These are phyloP conservation scores for Brachionus manjavacas DNA, from an alignment of 1,140 invertebrate genomes.

Conservation along the genomic window DNA sequence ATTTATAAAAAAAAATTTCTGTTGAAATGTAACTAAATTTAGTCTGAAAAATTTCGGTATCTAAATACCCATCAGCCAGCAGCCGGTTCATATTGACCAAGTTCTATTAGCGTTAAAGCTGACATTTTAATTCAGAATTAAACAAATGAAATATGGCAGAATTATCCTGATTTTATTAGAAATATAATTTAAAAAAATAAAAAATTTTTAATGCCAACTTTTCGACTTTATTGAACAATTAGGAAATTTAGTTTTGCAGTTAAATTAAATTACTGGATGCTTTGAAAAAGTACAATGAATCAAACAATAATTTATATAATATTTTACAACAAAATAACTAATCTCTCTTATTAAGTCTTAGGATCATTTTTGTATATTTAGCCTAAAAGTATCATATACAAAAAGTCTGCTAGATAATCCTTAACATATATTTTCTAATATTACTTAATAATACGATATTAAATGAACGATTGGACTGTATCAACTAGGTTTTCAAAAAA, in stretches of 20 bases:
- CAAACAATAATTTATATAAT: neutral
- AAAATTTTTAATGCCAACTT: neutral
- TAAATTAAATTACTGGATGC: neutral
- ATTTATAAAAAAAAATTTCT: too few species aligned
- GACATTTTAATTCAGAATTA: too few species aligned
- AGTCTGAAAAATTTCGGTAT: too few species aligned
- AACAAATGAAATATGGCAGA: too few species aligned
- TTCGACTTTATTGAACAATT: too few species aligned
- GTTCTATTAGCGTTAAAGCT: too few species aligned
- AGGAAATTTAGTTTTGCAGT: neutral
- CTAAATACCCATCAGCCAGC: too few species aligned
- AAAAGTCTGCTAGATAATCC: neutral
- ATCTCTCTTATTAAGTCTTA: neutral
- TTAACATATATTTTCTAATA: neutral
- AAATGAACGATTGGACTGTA: slow-evolving; percentile 32
- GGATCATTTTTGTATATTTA: neutral
- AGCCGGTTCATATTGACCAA: too few species aligned
- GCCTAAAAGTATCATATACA: neutral
- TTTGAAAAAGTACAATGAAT: neutral
- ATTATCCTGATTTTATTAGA: too few species aligned
- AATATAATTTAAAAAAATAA: neutral
- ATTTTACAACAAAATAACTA: neutral
- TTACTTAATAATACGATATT: neutral
- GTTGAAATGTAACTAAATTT: too few species aligned
- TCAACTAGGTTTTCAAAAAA: slow-evolving; percentile 12